Evolutionary conservation across 2,113 vertebrate species (phyloP), one percentile per base, ranked within the genome.

Genomic region (Brienomyrus brachyistius): DNA sequence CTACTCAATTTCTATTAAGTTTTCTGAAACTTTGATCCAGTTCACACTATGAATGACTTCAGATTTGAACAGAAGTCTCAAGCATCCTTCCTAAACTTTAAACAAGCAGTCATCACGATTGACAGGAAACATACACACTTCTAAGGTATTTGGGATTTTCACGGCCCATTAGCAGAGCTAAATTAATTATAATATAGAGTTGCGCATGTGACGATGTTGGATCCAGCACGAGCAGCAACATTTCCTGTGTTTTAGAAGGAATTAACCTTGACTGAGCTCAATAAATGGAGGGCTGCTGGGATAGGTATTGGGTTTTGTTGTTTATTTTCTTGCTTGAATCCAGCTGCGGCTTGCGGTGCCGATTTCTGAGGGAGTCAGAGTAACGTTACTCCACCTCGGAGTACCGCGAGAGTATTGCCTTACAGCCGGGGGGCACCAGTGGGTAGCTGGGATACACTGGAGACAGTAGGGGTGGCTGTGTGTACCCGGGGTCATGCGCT

Each of bases 161-260:
- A 88, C 19, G 35, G 40, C 88, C 92, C 92, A 93, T 94, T 93
- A 93, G 90, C 90, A 47, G 70, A 90, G 89, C 88, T 87, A 83
- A 82, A 91, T 91, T 88, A 90, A 93, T 94, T 93, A 93, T 50
- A 89, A 43, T 74, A 31, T n/a, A 91, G 66, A 87, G 52, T 51
- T 6, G 35, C 89, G 85, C 91, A 86, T 92, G 70, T 90, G 74
- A 47, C 31, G 15, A 88, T 21, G 17, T 27, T 59, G 54, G 62
- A 27, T 74, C 40, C 27, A 59, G 80, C 48, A 91, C 62, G 91
- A 92, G 90, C 89, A 84, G 88, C 89, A 80, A 88, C 89, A 90
- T 93, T 94, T 93, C 92, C 92, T 91, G 52, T 92, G 91, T 93
- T 94, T 92, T 85, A 47, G 86, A n/a, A 87, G n/a, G 90, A 43